Conservation (phyloP, 2,113 vertebrate species). For the Hydrochoerus hydrochaeris region DNA sequence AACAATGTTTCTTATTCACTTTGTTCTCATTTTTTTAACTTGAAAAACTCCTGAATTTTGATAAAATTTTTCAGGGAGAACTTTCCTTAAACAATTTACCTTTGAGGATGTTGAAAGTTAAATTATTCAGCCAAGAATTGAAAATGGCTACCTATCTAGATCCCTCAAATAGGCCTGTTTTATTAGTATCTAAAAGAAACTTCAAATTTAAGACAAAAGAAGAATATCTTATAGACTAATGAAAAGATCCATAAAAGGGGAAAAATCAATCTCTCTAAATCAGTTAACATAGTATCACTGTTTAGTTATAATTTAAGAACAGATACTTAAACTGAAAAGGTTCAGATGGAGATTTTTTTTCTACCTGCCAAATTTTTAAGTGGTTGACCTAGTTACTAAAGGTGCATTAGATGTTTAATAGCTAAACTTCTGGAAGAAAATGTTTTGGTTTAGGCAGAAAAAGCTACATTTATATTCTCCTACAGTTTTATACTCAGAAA, state of each 20-base stretch:
- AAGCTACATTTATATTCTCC: not conserved
- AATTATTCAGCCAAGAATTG: not conserved
- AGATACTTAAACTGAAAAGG: not conserved
- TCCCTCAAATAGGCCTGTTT: constrained; percentile 23
- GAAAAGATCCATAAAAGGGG: not conserved
- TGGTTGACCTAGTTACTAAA: not conserved
- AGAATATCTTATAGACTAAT: not conserved
- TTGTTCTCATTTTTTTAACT: not conserved
- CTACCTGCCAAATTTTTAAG: not conserved
- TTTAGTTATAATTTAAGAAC: constrained; percentile 34
- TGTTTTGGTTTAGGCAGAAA: not conserved
- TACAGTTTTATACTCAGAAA: not conserved
- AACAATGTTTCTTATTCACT: not conserved
- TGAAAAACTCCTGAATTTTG: not conserved
- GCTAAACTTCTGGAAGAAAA: not conserved
- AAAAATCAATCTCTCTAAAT: not conserved
- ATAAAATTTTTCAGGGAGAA: not conserved
- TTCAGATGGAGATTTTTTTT: not conserved
- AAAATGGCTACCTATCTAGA: not conserved
- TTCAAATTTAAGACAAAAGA: not conserved
- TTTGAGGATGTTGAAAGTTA: not conserved
- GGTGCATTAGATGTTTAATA: not conserved
- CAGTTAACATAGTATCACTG: not conserved
- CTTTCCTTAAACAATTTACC: not conserved
- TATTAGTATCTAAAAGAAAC: not conserved